Base-by-base conservation (phyloP, 2,797 vertebrate species). In the Sebastiscus tertius region DNA sequence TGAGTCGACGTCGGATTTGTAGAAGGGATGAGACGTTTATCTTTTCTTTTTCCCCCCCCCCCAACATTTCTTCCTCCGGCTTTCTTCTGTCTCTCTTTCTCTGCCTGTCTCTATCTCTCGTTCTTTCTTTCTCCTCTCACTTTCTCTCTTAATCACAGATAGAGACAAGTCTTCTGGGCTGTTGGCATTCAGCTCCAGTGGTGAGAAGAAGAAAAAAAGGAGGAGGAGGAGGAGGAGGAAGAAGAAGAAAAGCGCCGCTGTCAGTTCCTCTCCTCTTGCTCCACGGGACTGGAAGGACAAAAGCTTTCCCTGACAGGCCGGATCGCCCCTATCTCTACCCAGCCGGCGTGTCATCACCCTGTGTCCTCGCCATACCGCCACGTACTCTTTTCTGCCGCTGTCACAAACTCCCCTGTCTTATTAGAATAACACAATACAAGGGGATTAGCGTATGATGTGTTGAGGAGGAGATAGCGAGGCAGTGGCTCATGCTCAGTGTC, bases 1-100 rank as follows among this genome's bases (percentile, higher is more conserved):
- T 94, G 86, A 94, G 90, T 92, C 88, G 78, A 92, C 81, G 89
- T 89, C 61, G 90, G 94, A 94, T 95, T 95, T 95, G 89, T 86
- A 72, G 87, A 89, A 85, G 79, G 91, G 88, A 93, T 92, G 90
- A 94, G 88, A 93, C 88, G 63, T 91, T 94, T 92, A 91, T 92
- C 84, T 92, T 85, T 87, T 84, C 56, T 73, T 82, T 62, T 77
- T 67, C n/a, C n/a, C n/a, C n/a, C 49, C 27, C 62, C 52, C 49
- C 20, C 33, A 80, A 82, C 67, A 82, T 90, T 81, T 86, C 81
- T 88, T 88, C 77, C 79, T 65, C 79, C 69, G 80, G 86, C 86
- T 88, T 91, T 87, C 82, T 81, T 79, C 84, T 81, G 79, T 87
- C 82, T 88, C 77, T 86, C 64, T 75, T 81, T 91, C 71, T 77